These are phyloP conservation scores for Hyles lineata DNA, from an alignment of 2,888 invertebrate genomes.

Conservation along the genomic window DNA sequence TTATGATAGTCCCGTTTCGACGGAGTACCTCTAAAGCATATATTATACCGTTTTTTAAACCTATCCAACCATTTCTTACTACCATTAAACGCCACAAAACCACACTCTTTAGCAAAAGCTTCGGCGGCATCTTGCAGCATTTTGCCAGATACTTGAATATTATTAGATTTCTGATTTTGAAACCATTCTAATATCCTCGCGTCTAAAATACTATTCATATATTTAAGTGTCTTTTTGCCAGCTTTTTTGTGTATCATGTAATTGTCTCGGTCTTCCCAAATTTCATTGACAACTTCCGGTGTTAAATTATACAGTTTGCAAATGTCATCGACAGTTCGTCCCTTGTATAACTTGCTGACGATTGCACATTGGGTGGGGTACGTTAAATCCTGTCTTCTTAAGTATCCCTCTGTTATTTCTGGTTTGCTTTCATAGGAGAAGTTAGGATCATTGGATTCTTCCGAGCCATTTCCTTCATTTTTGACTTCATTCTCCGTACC, in stretches of 20 bases:
- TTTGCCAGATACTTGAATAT: constrained; percentile 53
- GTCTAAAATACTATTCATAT: constrained; percentile 56
- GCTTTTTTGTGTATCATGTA: constrained; percentile 50
- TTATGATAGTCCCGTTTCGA: constrained; percentile 47
- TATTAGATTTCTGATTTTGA: constrained; percentile 45
- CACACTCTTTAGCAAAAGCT: constrained; percentile 54
- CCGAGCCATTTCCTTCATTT: constrained; percentile 26
- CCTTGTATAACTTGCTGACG: constrained; percentile 61
- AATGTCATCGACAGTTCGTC: constrained; percentile 52
- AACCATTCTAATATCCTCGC: constrained; percentile 54
- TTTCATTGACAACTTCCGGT: constrained; percentile 54
- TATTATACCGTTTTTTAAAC: constrained; percentile 58
- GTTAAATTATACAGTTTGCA: constrained; percentile 55
- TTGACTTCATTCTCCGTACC: background rate
- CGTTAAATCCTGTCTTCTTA: constrained; percentile 48
- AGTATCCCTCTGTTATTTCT: constrained; percentile 26
- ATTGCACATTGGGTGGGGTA: constrained; percentile 55
- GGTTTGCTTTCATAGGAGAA: constrained; percentile 27
- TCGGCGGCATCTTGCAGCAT: constrained; percentile 59
- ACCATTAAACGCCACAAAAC: constrained; percentile 58
- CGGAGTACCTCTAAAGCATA: constrained; percentile 46
- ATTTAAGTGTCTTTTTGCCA: constrained; percentile 45
- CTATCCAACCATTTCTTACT: constrained; percentile 62
- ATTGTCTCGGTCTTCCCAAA: constrained; percentile 60
- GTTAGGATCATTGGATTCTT: constrained; percentile 17